phyloP scores from a whole-genome alignment of 2,113 vertebrate genomes.

The Myxocyprinus asiaticus region DNA sequence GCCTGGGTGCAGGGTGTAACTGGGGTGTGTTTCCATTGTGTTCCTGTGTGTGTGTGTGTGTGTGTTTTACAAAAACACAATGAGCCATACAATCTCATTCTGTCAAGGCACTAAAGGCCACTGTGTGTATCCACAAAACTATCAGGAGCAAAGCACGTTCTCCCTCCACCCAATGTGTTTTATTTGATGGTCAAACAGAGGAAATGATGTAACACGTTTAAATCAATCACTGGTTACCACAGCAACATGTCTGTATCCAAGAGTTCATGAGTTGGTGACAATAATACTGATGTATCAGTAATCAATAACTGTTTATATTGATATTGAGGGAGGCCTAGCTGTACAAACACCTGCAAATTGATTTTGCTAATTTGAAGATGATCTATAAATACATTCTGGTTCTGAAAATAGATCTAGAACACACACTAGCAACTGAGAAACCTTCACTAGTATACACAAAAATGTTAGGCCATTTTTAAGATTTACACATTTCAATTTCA shows the following conservation, averaged over 20 bases:
- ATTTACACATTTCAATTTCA: too few species aligned
- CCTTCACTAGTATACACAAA: too few species aligned
- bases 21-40: constrained; percentile 8
- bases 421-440: too few species aligned
- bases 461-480: too few species aligned
- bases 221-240: not conserved
- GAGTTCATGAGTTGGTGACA: too few species aligned
- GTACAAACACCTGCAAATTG: not conserved
- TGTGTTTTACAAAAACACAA: constrained; percentile 9
- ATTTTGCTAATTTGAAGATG: too few species aligned
- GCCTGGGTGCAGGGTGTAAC: constrained; percentile 1
- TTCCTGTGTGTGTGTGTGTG: not conserved
- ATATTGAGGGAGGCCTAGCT: not conserved
- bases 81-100: constrained; percentile 1
- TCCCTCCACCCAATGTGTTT: not conserved
- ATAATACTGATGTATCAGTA: not conserved
- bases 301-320: not conserved
- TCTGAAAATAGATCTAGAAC: too few species aligned
- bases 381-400: too few species aligned
- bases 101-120: not conserved
- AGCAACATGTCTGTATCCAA: not conserved
- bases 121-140: not conserved
- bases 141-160: not conserved
- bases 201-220: not conserved
- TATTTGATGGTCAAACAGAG: not conserved